Evolutionary conservation across 2,888 invertebrate species (phyloP), one percentile per base, ranked within the genome.

Genomic region (Zygothrica quintamaculata): DNA sequence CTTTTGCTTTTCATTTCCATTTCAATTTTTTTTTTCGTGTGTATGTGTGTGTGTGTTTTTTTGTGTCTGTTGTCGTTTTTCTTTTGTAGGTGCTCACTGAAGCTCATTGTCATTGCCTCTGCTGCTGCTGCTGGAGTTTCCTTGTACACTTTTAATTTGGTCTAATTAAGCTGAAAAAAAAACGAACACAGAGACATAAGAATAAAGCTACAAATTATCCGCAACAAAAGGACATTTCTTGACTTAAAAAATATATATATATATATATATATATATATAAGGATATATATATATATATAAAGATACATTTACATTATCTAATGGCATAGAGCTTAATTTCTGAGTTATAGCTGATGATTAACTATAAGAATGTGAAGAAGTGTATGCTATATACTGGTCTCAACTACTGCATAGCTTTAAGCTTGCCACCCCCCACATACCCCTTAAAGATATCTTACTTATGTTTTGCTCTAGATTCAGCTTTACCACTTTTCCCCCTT

Each of bases 101-200:
- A 11, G 53, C 60, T 61, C 61, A 62, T 77, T 81, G 75, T 56
- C 71, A 71, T 71, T 65, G 43, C 52, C 47, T 44, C 55, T 59
- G 60, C 77, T n/a, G n/a, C n/a, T n/a, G n/a, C n/a, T n/a, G n/a
- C n/a, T n/a, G n/a, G n/a, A n/a, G n/a, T n/a, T n/a, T n/a, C n/a
- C 56, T 44, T 71, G 82, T 53, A 51, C 72, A 60, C 72, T 75
- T 72, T 84, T 74, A 78, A 80, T 80, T 78, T 65, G 61, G 46
- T 85, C 80, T 80, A 75, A 80, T 85, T 80, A 80, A 85, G 73
- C 66, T 15, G 64, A 60, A n/a, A n/a, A n/a, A n/a, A n/a, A n/a
- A n/a, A n/a, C n/a, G 67, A 50, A 62, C 64, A 62, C 72, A 57
- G 39, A 61, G 42, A 59, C 51, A 47, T n/a, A 12, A 34, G 65